Percentiles rank a stretch among this genome's conserved stretches.
Conservation (phyloP, 2,888 invertebrate species). For the Cenopis cana region DNA sequence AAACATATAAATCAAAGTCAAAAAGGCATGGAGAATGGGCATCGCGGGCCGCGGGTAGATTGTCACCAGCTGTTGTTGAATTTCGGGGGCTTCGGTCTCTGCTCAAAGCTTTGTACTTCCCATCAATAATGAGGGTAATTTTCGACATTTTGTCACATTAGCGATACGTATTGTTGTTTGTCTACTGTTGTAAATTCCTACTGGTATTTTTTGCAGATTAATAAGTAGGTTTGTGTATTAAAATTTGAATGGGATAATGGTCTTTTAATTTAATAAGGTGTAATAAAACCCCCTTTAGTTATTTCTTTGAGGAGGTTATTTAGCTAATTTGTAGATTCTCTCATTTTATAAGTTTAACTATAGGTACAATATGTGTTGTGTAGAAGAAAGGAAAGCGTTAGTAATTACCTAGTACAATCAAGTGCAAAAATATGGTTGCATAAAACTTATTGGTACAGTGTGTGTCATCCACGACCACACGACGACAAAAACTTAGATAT, state of each 20-base stretch:
- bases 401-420: neutral
- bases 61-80: constrained; percentile 77
- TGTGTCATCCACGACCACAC: too few species aligned
- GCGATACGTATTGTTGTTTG: constrained; percentile 76
- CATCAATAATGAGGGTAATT: constrained; percentile 85
- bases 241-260: constrained; percentile 11
- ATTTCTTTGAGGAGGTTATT: too few species aligned
- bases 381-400: neutral
- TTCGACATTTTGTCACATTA: constrained; percentile 82
- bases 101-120: constrained; percentile 72
- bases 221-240: constrained; percentile 25
- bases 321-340: neutral
- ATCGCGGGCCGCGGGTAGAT: constrained; percentile 74
- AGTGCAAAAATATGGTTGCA: too few species aligned
- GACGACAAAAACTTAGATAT: too few species aligned
- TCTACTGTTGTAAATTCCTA: constrained; percentile 39
- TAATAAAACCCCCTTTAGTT: neutral
- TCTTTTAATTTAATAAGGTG: constrained; percentile 20
- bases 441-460: too few species aligned
- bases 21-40: constrained; percentile 84
- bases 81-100: constrained; percentile 53
- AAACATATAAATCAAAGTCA: constrained; percentile 85
- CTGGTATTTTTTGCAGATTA: constrained; percentile 20
- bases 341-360: too few species aligned
- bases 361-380: neutral